These are phyloP conservation scores for Camelus dromedarius DNA, from an alignment of 2,113 vertebrate species.

Conservation along the genomic window DNA sequence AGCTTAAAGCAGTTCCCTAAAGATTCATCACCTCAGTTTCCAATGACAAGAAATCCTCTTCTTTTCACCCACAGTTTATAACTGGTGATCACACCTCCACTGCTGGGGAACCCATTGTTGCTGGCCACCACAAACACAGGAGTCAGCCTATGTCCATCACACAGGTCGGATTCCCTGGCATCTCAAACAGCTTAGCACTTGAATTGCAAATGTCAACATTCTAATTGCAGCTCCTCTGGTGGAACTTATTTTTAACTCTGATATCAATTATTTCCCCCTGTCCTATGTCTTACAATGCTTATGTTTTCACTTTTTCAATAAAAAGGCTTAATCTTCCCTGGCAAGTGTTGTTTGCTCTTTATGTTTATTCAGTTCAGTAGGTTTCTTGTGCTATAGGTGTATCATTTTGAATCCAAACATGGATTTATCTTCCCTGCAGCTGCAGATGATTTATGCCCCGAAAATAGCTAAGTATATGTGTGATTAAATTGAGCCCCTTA, in stretches of 20 bases:
- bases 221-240: background rate
- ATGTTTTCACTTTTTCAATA: constrained; percentile 11
- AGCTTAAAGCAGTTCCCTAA: background rate
- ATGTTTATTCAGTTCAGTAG: background rate
- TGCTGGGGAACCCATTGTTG: background rate
- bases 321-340: background rate
- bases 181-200: background rate
- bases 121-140: too few species aligned
- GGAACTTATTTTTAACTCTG: constrained; percentile 52
- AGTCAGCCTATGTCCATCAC: background rate
- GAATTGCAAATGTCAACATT: constrained; percentile 29
- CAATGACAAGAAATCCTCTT: background rate
- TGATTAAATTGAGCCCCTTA: background rate
- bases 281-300: background rate
- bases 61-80: background rate
- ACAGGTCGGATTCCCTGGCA: background rate
- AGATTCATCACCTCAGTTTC: background rate
- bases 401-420: background rate
- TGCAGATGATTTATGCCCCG: background rate
- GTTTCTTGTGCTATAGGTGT: background rate
- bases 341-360: background rate
- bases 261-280: background rate
- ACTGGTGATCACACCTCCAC: background rate
- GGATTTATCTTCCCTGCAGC: background rate
- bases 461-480: background rate